Evolutionary conservation across 2,797 vertebrate genomes (phyloP).

Genomic region (Diglossa cyanea): DNA sequence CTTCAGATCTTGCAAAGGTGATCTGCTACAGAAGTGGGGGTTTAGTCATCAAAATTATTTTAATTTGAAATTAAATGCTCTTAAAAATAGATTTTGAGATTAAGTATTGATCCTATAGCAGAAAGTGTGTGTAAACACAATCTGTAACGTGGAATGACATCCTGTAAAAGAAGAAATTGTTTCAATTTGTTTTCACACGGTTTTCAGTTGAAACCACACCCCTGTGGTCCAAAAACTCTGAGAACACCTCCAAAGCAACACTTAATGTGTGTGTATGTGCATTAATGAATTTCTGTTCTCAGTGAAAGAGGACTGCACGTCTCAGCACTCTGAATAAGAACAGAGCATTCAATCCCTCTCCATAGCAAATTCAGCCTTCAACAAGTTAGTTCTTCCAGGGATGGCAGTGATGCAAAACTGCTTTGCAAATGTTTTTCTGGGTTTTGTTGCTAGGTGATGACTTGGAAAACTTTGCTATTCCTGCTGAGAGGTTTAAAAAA

Average conservation of each 20-base stretch:
- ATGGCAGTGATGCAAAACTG: conserved; percentile 71
- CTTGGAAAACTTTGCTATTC: conserved; percentile 77
- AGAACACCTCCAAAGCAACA: conserved; percentile 57
- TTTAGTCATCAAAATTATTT: conserved; percentile 25
- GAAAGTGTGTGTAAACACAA: not conserved
- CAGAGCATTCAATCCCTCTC: conserved; percentile 70
- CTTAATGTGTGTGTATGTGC: conserved; percentile 62
- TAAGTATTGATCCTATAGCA: conserved; percentile 41
- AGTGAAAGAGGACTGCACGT: conserved; percentile 65
- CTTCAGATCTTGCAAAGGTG: not conserved
- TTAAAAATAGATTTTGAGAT: not conserved
- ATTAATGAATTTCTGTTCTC: conserved; percentile 72
- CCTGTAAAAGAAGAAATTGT: conserved; percentile 25
- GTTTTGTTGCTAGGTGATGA: conserved; percentile 81
- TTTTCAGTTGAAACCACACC: conserved; percentile 33
- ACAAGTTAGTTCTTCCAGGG: conserved; percentile 69
- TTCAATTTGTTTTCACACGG: not conserved
- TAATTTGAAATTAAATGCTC: not conserved
- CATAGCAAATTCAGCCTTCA: conserved; percentile 73
- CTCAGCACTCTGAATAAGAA: conserved; percentile 75
- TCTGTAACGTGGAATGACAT: not conserved
- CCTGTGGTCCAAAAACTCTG: conserved; percentile 50
- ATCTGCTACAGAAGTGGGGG: not conserved
- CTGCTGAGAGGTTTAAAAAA: conserved; percentile 74
- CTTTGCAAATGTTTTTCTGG: conserved; percentile 79